Conservation (phyloP, 2,113 vertebrate genomes). For the Noctilio leporinus region DNA sequence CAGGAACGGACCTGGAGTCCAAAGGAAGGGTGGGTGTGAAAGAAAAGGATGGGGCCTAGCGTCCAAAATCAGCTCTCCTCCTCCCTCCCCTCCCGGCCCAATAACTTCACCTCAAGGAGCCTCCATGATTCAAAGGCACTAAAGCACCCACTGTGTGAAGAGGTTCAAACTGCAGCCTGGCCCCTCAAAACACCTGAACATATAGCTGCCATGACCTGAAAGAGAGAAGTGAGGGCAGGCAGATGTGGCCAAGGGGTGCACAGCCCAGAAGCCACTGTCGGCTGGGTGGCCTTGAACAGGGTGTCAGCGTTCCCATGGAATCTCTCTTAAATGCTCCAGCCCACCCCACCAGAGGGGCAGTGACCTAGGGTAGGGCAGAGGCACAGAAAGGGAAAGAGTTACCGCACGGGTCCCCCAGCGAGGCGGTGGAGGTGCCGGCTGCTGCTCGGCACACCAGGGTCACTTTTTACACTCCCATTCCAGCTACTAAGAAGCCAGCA, state of each 20-base stretch:
- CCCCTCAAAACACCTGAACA: not conserved
- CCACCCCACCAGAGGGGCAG: not conserved
- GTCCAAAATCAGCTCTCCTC: not conserved
- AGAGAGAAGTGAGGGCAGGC: not conserved
- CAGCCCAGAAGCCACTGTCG: not conserved
- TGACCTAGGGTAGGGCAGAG: not conserved
- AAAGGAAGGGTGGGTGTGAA: not conserved
- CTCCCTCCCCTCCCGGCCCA: not conserved
- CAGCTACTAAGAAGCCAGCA: not conserved
- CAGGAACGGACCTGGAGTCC: not conserved
- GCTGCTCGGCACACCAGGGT: not conserved
- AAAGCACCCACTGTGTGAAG: not conserved
- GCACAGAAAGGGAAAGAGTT: constrained; percentile 14
- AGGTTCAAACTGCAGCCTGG: not conserved
- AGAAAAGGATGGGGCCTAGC: not conserved
- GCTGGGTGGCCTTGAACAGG: not conserved
- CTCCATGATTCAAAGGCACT: not conserved
- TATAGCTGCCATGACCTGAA: not conserved
- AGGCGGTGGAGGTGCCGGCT: not conserved
- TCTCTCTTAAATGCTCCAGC: not conserved
- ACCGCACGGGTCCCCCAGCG: constrained; percentile 50
- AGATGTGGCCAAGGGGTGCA: not conserved
- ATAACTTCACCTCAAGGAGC: not conserved
- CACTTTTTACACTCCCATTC: constrained; percentile 2
- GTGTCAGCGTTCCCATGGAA: not conserved